Conservation (phyloP, 1,140 invertebrate species). For the Drosophila pseudoobscura region DNA sequence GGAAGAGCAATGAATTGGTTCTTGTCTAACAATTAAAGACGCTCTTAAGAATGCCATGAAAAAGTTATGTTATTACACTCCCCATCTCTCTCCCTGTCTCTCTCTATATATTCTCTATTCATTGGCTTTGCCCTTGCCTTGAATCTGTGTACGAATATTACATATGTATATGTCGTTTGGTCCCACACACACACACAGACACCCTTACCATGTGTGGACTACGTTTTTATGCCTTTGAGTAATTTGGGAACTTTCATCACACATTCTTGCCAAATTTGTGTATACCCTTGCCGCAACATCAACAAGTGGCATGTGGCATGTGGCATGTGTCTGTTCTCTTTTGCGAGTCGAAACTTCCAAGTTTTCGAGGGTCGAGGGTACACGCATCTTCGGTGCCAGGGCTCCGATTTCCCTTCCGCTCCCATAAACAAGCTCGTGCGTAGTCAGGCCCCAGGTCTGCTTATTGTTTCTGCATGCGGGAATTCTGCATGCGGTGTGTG, state of each 20-base stretch:
- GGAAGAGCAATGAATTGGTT: constrained; percentile 2
- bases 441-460: neutral
- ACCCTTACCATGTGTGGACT: neutral
- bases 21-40: constrained; percentile 20
- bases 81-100: neutral
- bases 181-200: neutral
- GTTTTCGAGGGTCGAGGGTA: too few relatives aligned
- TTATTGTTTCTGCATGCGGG: constrained; percentile 13
- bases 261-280: constrained; percentile 2
- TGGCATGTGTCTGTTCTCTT: too few relatives aligned
- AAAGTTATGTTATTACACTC: constrained; percentile 13
- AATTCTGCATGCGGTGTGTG: constrained; percentile 13
- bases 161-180: constrained; percentile 1
- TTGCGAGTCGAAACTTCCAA: too few relatives aligned
- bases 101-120: too few relatives aligned
- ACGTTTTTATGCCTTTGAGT: neutral
- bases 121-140: too few relatives aligned
- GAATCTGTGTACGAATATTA: too few relatives aligned
- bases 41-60: constrained; percentile 18
- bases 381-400: too few relatives aligned
- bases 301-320: neutral
- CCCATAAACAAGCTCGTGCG: too few relatives aligned
- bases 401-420: too few relatives aligned
- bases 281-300: neutral
- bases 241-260: constrained; percentile 22